Evolutionary conservation across 2,113 vertebrate species (phyloP).

Genomic region (Trichomycterus rosablanca): DNA sequence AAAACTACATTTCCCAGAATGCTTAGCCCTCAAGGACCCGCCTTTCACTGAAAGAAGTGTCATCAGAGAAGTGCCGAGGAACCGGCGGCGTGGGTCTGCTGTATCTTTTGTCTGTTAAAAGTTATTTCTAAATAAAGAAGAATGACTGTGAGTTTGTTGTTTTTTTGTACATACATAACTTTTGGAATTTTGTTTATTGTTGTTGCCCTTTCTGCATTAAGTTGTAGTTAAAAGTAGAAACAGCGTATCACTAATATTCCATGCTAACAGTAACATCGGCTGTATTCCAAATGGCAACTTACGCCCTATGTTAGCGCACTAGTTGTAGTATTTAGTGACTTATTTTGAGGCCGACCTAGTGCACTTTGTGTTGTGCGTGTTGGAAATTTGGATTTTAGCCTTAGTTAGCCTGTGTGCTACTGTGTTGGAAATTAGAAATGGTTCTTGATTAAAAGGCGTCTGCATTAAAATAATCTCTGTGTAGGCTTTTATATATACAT

Average conservation of each 20-base stretch:
- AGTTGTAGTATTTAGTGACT: neutral
- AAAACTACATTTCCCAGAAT: constrained; percentile 58
- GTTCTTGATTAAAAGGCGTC: neutral
- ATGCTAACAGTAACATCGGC: neutral
- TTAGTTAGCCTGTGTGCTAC: neutral
- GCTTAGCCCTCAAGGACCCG: neutral
- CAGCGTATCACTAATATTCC: neutral
- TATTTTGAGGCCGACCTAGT: neutral
- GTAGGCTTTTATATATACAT: neutral
- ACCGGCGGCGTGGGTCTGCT: constrained; percentile 52
- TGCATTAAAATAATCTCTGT: no score
- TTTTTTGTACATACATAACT: neutral
- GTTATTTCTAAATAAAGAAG: constrained; percentile 16
- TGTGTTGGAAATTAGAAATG: neutral
- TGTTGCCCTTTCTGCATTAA: no score
- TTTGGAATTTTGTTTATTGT: neutral
- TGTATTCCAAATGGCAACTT: neutral
- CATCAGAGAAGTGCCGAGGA: constrained; percentile 53
- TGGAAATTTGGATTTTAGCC: neutral
- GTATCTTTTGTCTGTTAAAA: constrained; percentile 6
- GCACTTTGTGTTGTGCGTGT: neutral
- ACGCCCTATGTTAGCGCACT: neutral
- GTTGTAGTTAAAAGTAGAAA: no score
- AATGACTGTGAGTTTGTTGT: constrained; percentile 60
- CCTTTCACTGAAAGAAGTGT: constrained; percentile 35